Percentiles rank a stretch among this genome's conserved stretches.
Conservation (phyloP, 2,888 invertebrate species). For the Chrysina gloriosa region DNA sequence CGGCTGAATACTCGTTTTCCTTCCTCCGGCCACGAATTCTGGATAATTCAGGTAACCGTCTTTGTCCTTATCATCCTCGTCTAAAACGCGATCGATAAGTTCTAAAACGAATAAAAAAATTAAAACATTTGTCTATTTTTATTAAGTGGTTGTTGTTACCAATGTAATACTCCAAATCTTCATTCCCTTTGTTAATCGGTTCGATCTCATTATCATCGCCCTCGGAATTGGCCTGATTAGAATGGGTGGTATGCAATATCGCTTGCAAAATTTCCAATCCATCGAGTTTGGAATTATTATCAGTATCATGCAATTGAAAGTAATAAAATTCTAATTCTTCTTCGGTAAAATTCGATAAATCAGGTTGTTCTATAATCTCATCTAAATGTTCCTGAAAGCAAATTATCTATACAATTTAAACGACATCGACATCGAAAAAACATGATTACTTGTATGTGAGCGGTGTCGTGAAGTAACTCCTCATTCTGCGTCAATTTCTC, state of each 20-base stretch:
- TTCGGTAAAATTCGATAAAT: slow-evolving; percentile 79
- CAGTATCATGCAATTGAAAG: slow-evolving; percentile 89
- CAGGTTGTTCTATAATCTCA: slow-evolving; percentile 65
- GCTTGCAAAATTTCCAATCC: slow-evolving; percentile 90
- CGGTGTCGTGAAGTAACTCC: slow-evolving; percentile 79
- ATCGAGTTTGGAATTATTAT: slow-evolving; percentile 89
- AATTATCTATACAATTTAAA: too few species aligned
- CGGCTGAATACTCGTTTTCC: slow-evolving; percentile 50
- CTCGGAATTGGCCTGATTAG: slow-evolving; percentile 65
- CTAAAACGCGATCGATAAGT: slow-evolving; percentile 85
- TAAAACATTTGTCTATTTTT: too few species aligned
- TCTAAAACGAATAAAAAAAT: slow-evolving; percentile 68
- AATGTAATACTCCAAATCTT: slow-evolving; percentile 65
- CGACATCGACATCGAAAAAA: too few species aligned
- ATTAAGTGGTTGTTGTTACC: too few species aligned
- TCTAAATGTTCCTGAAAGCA: slow-evolving; percentile 61
- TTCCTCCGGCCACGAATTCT: slow-evolving; percentile 72
- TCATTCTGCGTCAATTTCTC: slow-evolving; percentile 77
- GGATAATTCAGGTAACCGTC: slow-evolving; percentile 90
- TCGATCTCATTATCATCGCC: slow-evolving; percentile 63
- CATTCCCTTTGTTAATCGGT: slow-evolving; percentile 62
- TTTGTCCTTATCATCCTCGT: slow-evolving; percentile 84
- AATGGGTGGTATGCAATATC: slow-evolving; percentile 77
- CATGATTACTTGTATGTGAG: slow-evolving; percentile 69
- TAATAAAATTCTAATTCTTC: slow-evolving; percentile 89